Evolutionary conservation across 1,140 invertebrate genomes (phyloP), one percentile per base, ranked within the genome.

Genomic region (Thaumatotibia leucotreta): DNA sequence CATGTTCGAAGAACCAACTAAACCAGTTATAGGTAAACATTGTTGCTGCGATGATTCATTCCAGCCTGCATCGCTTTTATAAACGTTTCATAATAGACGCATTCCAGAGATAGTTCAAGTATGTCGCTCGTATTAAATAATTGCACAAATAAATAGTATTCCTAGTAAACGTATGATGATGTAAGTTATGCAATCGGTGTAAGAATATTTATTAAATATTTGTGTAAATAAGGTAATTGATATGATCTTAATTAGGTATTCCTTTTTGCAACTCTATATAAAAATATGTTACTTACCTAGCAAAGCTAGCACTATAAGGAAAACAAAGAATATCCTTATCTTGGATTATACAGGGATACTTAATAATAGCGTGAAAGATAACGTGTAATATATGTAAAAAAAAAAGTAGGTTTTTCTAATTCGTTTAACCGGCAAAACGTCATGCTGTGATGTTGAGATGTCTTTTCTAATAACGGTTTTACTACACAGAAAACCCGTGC

Each of bases 1-100:
- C 24, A 58, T 31, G 52, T 5, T 4, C 52, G 24, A 58, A 23
- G 24, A 58, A 14, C 23, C n/a, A 31, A 58, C 52, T 58, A 29
- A 58, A 58, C 52, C 52, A 58, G 52, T 58, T 58, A 58, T 58
- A 29, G 24, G 50, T 54, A 54, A 54, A 58, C 52, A 58, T 58
- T 58, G 23, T 58, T 58, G 52, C 52, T 31, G 4, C 23, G 52
- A 58, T 58, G 52, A 58, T 58, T 58, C 52, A 58, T 31, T 27
- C 23, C 52, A 29, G 24, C 52, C 52, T 58, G 52, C 52, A 58
- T 58, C 52, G 52, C 52, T 27, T 27, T 58, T 27, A 27, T 58
- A 58, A 58, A 58, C 23, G 52, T 58, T 58, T 58, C 52, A 58
- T 58, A 58, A 58, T 58, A 58, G 24, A 58, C 52, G 23, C 50